These are phyloP conservation scores for Cariama cristata DNA, from an alignment of 2,113 vertebrate species.

Conservation along the genomic window DNA sequence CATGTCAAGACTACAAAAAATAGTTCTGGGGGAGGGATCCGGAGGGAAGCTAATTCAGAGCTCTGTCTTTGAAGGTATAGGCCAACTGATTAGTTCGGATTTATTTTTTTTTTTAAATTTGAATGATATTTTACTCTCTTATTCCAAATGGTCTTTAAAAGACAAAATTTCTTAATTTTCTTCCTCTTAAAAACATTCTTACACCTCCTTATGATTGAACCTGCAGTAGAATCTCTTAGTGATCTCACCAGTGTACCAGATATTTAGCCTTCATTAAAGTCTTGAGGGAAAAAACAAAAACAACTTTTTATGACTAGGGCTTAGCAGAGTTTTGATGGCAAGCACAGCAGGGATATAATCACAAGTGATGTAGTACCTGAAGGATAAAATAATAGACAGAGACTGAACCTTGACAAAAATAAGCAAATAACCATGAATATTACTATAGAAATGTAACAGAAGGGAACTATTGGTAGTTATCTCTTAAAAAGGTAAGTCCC, in stretches of 20 bases:
- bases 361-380: not conserved
- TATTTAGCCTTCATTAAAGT: not conserved
- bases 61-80: not conserved
- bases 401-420: not conserved
- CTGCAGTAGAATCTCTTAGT: not conserved
- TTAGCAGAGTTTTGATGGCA: not conserved
- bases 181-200: not conserved
- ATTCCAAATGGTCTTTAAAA: conserved; percentile 11
- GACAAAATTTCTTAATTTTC: not conserved
- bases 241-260: not conserved
- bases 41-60: not conserved
- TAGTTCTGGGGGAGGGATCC: not conserved
- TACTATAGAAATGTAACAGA: not conserved
- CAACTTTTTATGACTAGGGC: not conserved
- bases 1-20: not conserved
- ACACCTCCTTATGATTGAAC: not conserved
- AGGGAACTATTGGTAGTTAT: not conserved
- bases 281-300: not conserved
- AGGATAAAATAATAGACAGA: not conserved
- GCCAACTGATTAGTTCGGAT: not conserved
- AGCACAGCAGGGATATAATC: not conserved
- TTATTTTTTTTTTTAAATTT: not conserved
- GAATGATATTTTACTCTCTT: not conserved
- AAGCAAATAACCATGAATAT: not conserved
- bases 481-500: not conserved